A percentile compares a stretch with the other conserved stretches of the same genome.
Conservation (phyloP, 2,797 vertebrate species). For the Leptatherina wallacei region DNA sequence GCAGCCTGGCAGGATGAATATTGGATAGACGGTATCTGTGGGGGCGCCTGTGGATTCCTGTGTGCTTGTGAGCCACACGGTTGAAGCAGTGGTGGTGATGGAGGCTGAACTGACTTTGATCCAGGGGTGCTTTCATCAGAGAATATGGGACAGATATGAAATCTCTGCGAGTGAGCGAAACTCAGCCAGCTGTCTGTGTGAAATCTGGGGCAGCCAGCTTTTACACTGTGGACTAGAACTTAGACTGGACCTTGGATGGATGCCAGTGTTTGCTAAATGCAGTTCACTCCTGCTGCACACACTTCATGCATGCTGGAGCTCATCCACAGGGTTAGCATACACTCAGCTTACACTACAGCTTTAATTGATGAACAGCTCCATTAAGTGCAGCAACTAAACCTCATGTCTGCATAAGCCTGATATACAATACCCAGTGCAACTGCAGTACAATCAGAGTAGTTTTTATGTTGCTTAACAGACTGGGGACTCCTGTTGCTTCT, state of each 20-base stretch:
- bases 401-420: constrained; percentile 14
- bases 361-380: constrained; percentile 43
- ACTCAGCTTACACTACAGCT: neutral
- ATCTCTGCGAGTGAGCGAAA: constrained; percentile 55
- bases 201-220: constrained; percentile 60
- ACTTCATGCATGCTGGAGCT: constrained; percentile 7
- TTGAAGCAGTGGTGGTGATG: constrained; percentile 36
- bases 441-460: constrained; percentile 13
- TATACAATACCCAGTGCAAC: constrained; percentile 3
- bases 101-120: constrained; percentile 68
- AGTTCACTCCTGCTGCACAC: neutral
- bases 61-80: constrained; percentile 41
- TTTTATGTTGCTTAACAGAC: constrained; percentile 35
- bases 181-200: constrained; percentile 54
- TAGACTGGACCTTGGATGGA: constrained; percentile 31
- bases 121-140: constrained; percentile 70
- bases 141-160: constrained; percentile 68
- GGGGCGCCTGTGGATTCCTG: constrained; percentile 41
- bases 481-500: constrained; percentile 7
- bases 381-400: constrained; percentile 25
- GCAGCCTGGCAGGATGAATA: constrained; percentile 47
- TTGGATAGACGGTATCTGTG: constrained; percentile 52
- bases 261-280: constrained; percentile 10
- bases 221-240: constrained; percentile 40
- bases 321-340: constrained; percentile 1